Evolutionary conservation across 2,797 vertebrate genomes (phyloP), one percentile per base, ranked within the genome.

Genomic region (Notoglanidium macrostoma): DNA sequence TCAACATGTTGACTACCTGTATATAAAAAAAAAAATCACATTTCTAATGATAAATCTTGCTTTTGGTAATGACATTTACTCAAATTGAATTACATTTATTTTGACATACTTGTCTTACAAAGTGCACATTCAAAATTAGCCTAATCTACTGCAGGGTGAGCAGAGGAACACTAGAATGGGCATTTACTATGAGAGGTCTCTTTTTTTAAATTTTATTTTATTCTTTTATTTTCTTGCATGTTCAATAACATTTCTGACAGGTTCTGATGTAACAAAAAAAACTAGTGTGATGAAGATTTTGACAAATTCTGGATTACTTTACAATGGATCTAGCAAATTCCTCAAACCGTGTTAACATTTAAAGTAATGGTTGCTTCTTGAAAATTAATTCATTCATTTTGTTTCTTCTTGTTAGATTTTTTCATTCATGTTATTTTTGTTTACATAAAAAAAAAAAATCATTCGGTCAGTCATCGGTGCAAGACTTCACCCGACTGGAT

Each of bases 101-200:
- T 81, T 81, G 57, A 81, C 32, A 61, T 44, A 44, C 57, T 81
- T 44, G 35, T 44, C 21, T 81, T 81, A 63, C 57, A 63, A 63
- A 26, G 23, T 81, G 57, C 14, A 17, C 8, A 35, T 35, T 78
- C 7, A 17, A 55, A 29, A 55, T 54, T 3, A 76, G 49, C 12
- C 26, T 19, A 54, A 77, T 19, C 15, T 54, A 5, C 73, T 51
- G 73, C 49, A 77, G 74, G 15, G 12, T 32, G 49, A 49, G 68
- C 8, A 10, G 19, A 44, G 19, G 35, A 44, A 23, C 40, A 35
- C 70, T 7, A 40, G 40, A 40, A 40, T 26, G 40, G 11, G 35
- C 35, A 21, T 72, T 40, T 72, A 44, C 68, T 21, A 40, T 21
- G 26, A 65, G 12, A 14, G 26, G 5, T n/a, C n/a, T n/a, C n/a